phyloP scores from a whole-genome alignment of 2,888 invertebrate genomes.

The Volucella zonaria region DNA sequence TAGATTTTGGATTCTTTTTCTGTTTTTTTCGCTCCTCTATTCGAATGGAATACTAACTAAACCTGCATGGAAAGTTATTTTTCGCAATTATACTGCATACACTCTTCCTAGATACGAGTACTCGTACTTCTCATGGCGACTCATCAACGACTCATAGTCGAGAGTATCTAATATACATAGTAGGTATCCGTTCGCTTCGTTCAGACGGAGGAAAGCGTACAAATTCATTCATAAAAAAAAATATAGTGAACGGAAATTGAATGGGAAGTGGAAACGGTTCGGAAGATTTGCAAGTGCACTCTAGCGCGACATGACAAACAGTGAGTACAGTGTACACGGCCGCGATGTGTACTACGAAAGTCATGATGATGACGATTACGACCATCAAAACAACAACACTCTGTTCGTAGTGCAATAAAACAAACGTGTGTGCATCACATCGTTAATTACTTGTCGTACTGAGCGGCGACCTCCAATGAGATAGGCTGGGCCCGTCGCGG shows the following conservation, averaged over 20 bases:
- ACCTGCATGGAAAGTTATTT: conserved; percentile 70
- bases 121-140: conserved; percentile 21
- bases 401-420: conserved; percentile 27
- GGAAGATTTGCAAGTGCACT: conserved; percentile 65
- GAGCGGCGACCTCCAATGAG: conserved; percentile 40
- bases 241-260: conserved; percentile 66
- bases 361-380: too few species aligned
- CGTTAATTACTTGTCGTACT: conserved; percentile 48
- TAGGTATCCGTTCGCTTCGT: background rate
- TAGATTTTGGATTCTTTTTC: background rate
- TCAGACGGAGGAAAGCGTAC: conserved; percentile 10
- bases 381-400: background rate
- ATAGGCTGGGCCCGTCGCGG: background rate
- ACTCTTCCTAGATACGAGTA: conserved; percentile 45
- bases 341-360: conserved; percentile 1
- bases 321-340: background rate
- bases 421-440: conserved; percentile 42
- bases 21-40: conserved; percentile 37
- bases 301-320: conserved; percentile 27
- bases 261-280: conserved; percentile 70
- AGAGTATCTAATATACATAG: conserved; percentile 40
- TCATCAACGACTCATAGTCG: conserved; percentile 18
- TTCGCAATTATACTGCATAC: conserved; percentile 69
- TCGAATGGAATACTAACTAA: conserved; percentile 66
- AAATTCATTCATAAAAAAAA: conserved; percentile 70